Percentiles rank a stretch among this genome's conserved stretches.
Conservation (phyloP, 2,797 vertebrate genomes). For the Babyrousa celebensis region DNA sequence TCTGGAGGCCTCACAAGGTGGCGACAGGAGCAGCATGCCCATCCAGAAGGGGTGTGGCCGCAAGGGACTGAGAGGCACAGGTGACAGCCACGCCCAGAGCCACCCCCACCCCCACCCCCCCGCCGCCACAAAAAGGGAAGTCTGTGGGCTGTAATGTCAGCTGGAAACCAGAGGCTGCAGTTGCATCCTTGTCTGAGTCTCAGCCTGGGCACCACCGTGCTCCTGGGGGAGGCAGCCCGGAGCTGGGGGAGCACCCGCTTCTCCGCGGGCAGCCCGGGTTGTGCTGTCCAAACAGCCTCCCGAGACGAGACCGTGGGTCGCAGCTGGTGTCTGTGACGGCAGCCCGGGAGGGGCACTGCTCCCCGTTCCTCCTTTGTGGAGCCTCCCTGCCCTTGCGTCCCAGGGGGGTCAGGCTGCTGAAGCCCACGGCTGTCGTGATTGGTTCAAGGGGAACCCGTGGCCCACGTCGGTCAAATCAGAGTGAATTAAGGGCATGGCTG, state of each 20-base stretch:
- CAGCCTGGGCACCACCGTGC: rapidly evolving
- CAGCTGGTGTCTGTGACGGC: not conserved
- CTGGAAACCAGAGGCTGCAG: not conserved
- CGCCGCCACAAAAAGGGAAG: no score
- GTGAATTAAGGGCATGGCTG: not conserved
- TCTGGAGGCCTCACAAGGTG: not conserved
- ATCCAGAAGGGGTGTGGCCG: not conserved
- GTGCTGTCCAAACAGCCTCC: not conserved
- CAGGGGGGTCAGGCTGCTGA: not conserved
- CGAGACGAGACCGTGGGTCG: not conserved
- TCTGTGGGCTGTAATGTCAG: no score
- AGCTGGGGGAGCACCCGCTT: not conserved
- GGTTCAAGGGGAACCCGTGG: not conserved
- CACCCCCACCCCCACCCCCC: no score
- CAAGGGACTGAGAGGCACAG: no score
- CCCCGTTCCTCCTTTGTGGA: not conserved
- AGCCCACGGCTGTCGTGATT: not conserved
- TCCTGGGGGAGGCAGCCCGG: not conserved
- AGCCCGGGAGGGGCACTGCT: rapidly evolving
- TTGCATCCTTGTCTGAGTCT: rapidly evolving
- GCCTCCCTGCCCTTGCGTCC: no score
- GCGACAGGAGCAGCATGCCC: rapidly evolving
- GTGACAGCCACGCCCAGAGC: not conserved
- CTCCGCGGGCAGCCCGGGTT: not conserved
- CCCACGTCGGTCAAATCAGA: not conserved